phyloP scores from a whole-genome alignment of 2,113 vertebrate genomes.

The Alethe diademata region DNA sequence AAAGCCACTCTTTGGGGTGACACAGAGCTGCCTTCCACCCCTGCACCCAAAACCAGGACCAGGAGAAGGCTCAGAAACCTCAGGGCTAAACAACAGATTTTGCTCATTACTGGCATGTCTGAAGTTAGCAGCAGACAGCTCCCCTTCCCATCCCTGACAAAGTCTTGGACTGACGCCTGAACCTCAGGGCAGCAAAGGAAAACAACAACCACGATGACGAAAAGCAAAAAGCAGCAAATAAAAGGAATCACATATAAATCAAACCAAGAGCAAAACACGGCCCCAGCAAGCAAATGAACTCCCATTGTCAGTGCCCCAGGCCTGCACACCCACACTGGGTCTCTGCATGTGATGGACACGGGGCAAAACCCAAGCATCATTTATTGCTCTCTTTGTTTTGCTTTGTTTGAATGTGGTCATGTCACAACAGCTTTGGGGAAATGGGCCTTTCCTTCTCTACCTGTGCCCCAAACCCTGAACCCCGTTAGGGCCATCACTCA shows the following conservation, averaged over 20 bases:
- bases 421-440: not conserved
- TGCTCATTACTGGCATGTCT: not conserved
- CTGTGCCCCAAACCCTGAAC: not conserved
- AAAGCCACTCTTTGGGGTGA: not conserved
- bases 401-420: rapidly evolving
- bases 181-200: not conserved
- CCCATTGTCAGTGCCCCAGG: not conserved
- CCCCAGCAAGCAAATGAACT: not conserved
- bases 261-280: not conserved
- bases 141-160: not conserved
- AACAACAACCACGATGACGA: not conserved
- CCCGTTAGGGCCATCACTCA: no score
- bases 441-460: not conserved
- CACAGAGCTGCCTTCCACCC: not conserved
- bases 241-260: not conserved
- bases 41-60: not conserved
- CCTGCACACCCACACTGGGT: not conserved
- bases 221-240: not conserved
- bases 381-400: not conserved
- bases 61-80: not conserved
- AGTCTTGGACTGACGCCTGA: not conserved
- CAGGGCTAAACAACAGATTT: not conserved
- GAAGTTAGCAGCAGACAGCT: not conserved
- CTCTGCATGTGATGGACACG: rapidly evolving
- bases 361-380: not conserved